Percentiles rank a stretch among this genome's conserved stretches.
Evolutionary conservation across 1,140 invertebrate species (phyloP).

Genomic region (Euura saliciscinereae): DNA sequence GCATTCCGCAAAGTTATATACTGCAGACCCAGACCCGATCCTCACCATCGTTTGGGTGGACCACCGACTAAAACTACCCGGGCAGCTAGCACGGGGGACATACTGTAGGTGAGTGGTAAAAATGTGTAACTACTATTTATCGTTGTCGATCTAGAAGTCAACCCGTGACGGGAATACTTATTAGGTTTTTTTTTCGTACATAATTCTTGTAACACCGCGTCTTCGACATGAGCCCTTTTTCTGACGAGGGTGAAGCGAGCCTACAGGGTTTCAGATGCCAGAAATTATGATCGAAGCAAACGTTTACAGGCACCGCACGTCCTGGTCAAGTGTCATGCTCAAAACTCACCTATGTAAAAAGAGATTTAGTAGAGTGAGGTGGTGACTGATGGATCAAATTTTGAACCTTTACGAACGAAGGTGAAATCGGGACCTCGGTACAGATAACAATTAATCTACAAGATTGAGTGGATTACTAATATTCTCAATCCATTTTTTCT

Average conservation of each 20-base stretch:
- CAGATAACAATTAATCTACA: too few relatives aligned
- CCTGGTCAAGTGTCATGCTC: not conserved
- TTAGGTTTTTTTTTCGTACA: not conserved
- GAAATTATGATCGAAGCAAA: not conserved
- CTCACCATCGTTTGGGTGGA: conserved; percentile 43
- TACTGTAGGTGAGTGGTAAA: conserved; percentile 47
- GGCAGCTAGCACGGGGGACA: conserved; percentile 50
- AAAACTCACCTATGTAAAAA: too few relatives aligned
- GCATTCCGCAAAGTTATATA: conserved; percentile 77
- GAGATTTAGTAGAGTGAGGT: too few relatives aligned
- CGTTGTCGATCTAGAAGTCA: not conserved
- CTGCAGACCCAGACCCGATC: conserved; percentile 45
- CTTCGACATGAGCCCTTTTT: not conserved
- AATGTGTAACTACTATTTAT: not conserved
- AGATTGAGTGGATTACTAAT: too few relatives aligned
- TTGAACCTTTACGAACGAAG: too few relatives aligned
- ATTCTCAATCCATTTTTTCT: too few relatives aligned
- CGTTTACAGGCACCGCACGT: not conserved
- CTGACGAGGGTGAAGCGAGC: not conserved
- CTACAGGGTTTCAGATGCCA: not conserved
- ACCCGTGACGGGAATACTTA: too few relatives aligned
- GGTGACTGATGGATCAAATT: too few relatives aligned
- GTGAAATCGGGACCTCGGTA: too few relatives aligned
- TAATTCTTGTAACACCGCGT: too few relatives aligned
- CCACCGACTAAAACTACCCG: conserved; percentile 52